Evolutionary conservation across 2,797 vertebrate species (phyloP), one percentile per base, ranked within the genome.

Genomic region (Delichon dasypus): DNA sequence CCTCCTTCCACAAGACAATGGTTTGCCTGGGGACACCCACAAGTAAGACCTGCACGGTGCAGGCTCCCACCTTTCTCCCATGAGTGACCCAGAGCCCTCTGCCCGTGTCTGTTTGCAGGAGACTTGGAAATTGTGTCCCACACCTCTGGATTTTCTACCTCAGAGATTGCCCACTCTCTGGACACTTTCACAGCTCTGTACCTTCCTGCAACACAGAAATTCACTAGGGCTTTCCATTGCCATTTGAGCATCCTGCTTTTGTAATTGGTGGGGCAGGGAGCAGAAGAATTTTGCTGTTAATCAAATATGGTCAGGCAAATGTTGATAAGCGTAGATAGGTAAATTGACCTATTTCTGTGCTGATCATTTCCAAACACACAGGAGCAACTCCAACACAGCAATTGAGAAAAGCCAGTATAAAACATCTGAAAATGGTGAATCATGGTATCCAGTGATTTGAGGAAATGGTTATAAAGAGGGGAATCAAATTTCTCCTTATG

Each of bases 151-250:
- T 51, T 57, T 67, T 44, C 22, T 16, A 5, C 4, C 7, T 20
- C 22, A 32, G 47, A 55, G n/a, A 10, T 0, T 26, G 7, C 4
- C 21, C 1, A 1, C 17, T 60, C 30, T 61, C 23, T 1, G 3
- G 40, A 72, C 25, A 8, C 16, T 51, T 87, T 68, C 18, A 38
- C 27, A 75, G 14, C 19, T 86, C 23, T 13, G 0, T 34, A 11
- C 19, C 13, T 85, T 77, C 22, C 38, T 66, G 23, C 48, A 42
- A 10, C 11, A 27, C 25, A 60, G 23, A 72, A 74, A 72, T 55
- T 48, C 34, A 34, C 23, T 50, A 36, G 6, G 44, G 15, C 6
- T 81, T 80, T 57, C 47, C 47, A 53, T 7, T 71, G 30, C 15
- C 13, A 17, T 66, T 3, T 3, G 34, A 80, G 9, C 18, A 83